Conservation (phyloP, 2,797 vertebrate species). For the Clarias platycephalus region DNA sequence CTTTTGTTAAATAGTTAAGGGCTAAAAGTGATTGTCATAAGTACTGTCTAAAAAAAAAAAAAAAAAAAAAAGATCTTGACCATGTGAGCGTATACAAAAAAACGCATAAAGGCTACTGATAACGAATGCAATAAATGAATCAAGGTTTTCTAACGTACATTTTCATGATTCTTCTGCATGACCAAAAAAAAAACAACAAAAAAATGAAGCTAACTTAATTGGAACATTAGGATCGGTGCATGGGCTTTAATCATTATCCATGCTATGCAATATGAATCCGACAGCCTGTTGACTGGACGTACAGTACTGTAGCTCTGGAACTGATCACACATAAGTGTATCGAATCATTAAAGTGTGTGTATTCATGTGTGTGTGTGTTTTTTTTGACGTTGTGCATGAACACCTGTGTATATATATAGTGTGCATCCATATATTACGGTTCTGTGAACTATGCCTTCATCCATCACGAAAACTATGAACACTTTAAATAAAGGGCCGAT, state of each 20-base stretch:
- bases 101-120: background rate
- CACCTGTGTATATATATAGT: slow-evolving; percentile 32
- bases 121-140: slow-evolving; percentile 21
- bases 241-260: background rate
- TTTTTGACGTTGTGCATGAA: slow-evolving; percentile 64
- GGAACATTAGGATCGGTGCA: background rate
- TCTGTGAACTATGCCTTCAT: slow-evolving; percentile 58
- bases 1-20: slow-evolving; percentile 17
- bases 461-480: slow-evolving; percentile 49
- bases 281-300: background rate
- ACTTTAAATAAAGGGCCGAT: slow-evolving; percentile 39
- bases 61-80: slow-evolving; percentile 6
- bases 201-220: background rate
- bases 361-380: slow-evolving; percentile 6
- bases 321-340: background rate
- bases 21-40: slow-evolving; percentile 26
- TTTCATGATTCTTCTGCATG: slow-evolving; percentile 10
- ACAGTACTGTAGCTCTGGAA: background rate
- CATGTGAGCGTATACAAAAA: slow-evolving; percentile 6
- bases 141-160: background rate
- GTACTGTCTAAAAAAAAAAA: background rate
- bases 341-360: background rate
- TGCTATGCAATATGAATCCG: background rate
- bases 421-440: slow-evolving; percentile 47
- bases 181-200: background rate